Percentiles rank a stretch among this genome's conserved stretches.
phyloP scores from a whole-genome alignment of 2,113 vertebrate genomes.

The Corynorhinus townsendii region DNA sequence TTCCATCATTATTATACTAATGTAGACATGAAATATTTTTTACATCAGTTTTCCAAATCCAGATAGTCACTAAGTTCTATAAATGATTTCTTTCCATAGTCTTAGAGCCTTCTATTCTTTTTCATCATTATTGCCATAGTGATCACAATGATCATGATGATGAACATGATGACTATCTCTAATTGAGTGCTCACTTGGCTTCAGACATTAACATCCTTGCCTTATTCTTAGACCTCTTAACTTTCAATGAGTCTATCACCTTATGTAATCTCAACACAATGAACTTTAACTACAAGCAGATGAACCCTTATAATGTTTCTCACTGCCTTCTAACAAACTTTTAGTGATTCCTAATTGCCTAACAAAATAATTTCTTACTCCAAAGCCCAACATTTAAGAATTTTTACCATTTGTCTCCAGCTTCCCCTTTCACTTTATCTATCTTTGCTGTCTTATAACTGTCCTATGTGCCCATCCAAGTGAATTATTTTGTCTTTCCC shows the following conservation, averaged over 20 bases:
- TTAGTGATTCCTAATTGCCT: background rate
- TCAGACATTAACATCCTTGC: background rate
- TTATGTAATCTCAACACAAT: background rate
- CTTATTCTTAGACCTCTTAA: background rate
- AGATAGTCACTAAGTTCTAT: background rate
- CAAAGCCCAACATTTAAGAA: background rate
- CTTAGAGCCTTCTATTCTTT: background rate
- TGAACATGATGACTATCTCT: background rate
- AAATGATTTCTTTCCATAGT: background rate
- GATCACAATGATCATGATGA: background rate
- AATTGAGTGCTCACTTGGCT: background rate
- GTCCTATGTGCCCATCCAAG: background rate
- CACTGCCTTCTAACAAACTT: background rate
- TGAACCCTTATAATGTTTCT: background rate
- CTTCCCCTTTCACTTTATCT: background rate
- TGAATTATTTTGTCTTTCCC: background rate
- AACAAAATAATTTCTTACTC: background rate
- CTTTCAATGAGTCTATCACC: background rate
- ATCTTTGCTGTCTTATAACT: background rate
- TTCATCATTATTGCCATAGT: background rate
- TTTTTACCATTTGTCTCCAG: background rate
- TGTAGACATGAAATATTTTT: constrained; percentile 21
- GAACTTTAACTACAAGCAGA: background rate
- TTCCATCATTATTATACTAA: background rate
- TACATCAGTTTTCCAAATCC: background rate